A percentile compares a stretch with the other conserved stretches of the same genome.
Conservation (phyloP, 1,140 invertebrate species). For the Frieseomelitta varia region DNA sequence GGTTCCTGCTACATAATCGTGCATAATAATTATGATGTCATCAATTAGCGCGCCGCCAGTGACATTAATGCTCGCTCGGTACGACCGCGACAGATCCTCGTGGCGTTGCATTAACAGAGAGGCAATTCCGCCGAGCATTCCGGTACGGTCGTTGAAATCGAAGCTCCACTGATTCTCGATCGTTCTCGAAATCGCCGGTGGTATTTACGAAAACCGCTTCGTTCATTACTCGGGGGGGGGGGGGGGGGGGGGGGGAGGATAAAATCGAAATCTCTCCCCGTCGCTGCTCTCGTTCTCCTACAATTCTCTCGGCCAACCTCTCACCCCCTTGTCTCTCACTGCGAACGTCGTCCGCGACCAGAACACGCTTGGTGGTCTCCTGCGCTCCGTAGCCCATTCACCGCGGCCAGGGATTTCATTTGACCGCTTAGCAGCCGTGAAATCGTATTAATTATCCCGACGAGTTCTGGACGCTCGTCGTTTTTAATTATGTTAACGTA, state of each 20-base stretch:
- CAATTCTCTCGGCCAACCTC: neutral
- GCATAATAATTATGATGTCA: slow-evolving; percentile 72
- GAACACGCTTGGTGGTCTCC: neutral
- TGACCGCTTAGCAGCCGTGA: slow-evolving; percentile 1
- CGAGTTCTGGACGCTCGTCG: neutral
- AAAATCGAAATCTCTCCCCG: slow-evolving; percentile 37
- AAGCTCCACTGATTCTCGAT: slow-evolving; percentile 9
- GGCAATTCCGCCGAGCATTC: slow-evolving; percentile 11
- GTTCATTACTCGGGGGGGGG: slow-evolving; percentile 41
- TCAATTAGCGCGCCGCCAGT: slow-evolving; percentile 66
- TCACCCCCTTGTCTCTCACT: neutral
- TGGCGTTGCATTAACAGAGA: slow-evolving; percentile 45
- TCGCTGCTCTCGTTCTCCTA: neutral
- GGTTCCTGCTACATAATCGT: slow-evolving; percentile 67
- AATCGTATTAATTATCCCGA: slow-evolving; percentile 20
- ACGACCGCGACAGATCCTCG: slow-evolving; percentile 65
- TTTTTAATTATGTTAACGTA: slow-evolving; percentile 44
- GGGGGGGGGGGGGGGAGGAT: too few species aligned
- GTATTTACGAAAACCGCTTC: slow-evolving; percentile 54
- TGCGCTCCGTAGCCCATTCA: neutral
- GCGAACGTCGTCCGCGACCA: neutral
- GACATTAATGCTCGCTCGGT: slow-evolving; percentile 66
- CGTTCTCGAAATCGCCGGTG: slow-evolving; percentile 34
- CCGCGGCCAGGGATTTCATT: neutral
- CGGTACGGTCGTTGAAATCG: slow-evolving; percentile 24